Percentiles rank a stretch among this genome's conserved stretches.
These are phyloP conservation scores for Sylvia atricapilla DNA, from an alignment of 2,113 vertebrate genomes.

Conservation along the genomic window DNA sequence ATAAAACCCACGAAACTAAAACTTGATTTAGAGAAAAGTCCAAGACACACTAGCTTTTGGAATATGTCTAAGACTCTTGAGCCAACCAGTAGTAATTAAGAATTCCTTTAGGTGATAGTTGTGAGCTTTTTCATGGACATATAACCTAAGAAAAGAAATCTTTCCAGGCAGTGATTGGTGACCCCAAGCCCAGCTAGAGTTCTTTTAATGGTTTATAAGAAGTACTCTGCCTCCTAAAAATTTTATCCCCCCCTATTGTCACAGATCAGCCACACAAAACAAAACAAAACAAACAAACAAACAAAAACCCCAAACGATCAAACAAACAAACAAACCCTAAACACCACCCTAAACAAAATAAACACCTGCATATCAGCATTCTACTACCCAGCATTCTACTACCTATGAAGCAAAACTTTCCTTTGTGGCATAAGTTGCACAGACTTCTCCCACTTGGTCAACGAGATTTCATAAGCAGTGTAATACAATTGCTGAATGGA, in stretches of 20 bases:
- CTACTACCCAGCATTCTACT: neutral
- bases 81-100: neutral
- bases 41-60: neutral
- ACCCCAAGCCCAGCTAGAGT: neutral
- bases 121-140: neutral
- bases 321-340: too few species aligned
- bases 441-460: neutral
- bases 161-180: neutral
- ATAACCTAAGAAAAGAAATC: neutral
- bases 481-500: neutral
- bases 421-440: neutral
- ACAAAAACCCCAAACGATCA: too few species aligned
- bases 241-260: rapidly evolving
- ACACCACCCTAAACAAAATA: too few species aligned
- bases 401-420: neutral
- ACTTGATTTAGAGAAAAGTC: neutral
- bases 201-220: neutral
- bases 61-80: neutral
- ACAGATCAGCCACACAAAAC: neutral
- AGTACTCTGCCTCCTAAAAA: neutral
- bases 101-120: neutral
- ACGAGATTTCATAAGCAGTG: neutral
- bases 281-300: neutral
- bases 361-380: neutral
- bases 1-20: neutral